phyloP scores from a whole-genome alignment of 2,113 vertebrate species.

The Casuarius casuarius region DNA sequence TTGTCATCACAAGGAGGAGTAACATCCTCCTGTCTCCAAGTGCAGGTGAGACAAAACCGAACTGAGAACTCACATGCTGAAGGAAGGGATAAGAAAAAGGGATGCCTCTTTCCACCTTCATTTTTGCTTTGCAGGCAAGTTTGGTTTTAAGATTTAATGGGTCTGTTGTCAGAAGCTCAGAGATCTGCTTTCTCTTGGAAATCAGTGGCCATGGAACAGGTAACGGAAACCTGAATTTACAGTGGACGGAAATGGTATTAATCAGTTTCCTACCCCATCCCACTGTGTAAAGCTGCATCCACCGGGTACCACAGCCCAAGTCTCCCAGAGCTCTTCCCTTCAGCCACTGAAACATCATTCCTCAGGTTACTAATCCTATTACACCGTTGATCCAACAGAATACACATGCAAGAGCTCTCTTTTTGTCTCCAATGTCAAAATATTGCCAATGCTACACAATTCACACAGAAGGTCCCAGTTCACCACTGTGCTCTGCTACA shows the following conservation, averaged over 20 bases:
- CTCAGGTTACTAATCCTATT: not conserved
- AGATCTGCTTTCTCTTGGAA: not conserved
- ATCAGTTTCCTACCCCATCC: not conserved
- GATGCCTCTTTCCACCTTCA: slow-evolving; percentile 10
- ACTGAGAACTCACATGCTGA: not conserved
- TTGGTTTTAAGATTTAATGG: not conserved
- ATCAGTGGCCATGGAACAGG: not conserved
- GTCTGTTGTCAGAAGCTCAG: not conserved
- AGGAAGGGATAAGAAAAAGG: not conserved
- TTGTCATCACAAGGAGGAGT: not conserved
- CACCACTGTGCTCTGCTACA: not conserved
- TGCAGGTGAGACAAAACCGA: not conserved
- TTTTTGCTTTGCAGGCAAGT: slow-evolving; percentile 4
- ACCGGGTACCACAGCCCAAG: not conserved
- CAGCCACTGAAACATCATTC: not conserved
- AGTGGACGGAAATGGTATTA: not conserved
- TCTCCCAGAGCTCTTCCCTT: not conserved
- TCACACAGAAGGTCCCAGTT: not conserved
- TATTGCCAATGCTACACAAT: not conserved
- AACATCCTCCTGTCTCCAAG: not conserved
- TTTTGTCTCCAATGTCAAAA: not conserved
- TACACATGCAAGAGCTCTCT: not conserved
- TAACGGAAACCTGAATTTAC: not conserved
- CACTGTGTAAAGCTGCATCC: not conserved
- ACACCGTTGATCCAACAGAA: not conserved